Conservation (phyloP, 2,888 invertebrate species). For the Heliconius ethilla region DNA sequence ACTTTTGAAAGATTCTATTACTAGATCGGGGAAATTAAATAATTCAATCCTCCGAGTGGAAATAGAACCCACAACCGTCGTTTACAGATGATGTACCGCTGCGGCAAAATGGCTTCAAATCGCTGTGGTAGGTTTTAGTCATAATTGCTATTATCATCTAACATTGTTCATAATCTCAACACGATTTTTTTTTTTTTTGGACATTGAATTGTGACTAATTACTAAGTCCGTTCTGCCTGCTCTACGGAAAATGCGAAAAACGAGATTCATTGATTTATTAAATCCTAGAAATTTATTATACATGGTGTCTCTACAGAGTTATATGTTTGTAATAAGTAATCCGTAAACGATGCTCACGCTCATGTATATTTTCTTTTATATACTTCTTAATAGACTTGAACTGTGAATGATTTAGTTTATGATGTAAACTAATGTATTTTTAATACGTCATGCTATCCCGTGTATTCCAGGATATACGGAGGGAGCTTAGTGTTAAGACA, state of each 20-base stretch:
- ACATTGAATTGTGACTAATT: not conserved
- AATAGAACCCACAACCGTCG: too few relatives aligned
- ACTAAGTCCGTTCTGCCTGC: too few relatives aligned
- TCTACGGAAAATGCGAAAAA: not conserved
- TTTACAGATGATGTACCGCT: too few relatives aligned
- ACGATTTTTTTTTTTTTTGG: too few relatives aligned
- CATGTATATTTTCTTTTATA: conserved; percentile 21
- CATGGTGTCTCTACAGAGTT: conserved; percentile 3
- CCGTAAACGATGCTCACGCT: conserved; percentile 29
- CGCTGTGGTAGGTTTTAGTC: too few relatives aligned
- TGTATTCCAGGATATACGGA: not conserved
- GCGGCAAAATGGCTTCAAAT: too few relatives aligned
- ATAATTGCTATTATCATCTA: too few relatives aligned
- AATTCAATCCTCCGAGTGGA: too few relatives aligned
- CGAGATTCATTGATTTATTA: not conserved
- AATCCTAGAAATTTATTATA: not conserved
- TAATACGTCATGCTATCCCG: not conserved
- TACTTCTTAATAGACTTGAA: conserved; percentile 25
- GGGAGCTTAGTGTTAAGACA: not conserved
- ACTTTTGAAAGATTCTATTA: too few relatives aligned
- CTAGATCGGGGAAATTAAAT: too few relatives aligned
- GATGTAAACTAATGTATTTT: not conserved
- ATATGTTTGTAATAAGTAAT: conserved; percentile 19
- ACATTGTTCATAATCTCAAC: too few relatives aligned
- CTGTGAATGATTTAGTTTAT: conserved; percentile 10